Base-by-base conservation (phyloP, 2,113 vertebrate species). In the Ovibos moschatus region DNA sequence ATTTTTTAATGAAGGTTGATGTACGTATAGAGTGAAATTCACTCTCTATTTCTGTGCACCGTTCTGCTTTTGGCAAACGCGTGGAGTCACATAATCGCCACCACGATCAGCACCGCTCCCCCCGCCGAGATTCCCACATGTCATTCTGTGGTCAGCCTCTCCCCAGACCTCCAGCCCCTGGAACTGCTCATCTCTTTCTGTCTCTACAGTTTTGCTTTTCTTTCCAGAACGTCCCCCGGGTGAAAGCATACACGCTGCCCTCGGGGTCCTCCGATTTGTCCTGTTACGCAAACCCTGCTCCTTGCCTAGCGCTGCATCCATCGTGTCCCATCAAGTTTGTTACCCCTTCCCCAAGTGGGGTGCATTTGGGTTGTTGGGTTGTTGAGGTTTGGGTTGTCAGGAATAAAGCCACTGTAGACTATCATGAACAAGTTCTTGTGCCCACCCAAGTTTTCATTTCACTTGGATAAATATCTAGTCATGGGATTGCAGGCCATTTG, bases 231-330 rank as follows among this genome's bases (percentile, higher is more conserved):
- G 23, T 25, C 82, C 62, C n/a, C 3, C 2, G 50, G 15, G 8
- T 17, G 51, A 30, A 53, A 43, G 55, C n/a, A 33, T 0, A 19
- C 2, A 9, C 5, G 2, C 17, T 3, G 5, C 23, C 2, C 28
- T 30, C 6, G 28, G 78, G 58, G 13, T 19, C 71, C 10, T 5
- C 50, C 2, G 6, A 12, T 36, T 1, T 8, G 5, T 12, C 9
- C n/a, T 45, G 3, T 5, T 7, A 2, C 2, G 3, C 0, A 1
- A 2, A 28, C 45, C 28, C 67, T 3, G 9, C 21, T 58, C 25
- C 14, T 87, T 7, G 64, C 74, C 16, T 6, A 0, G 13, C 12
- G 7, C 30, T 6, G 16, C 10, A 0, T 1, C 15, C n/a, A 6
- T 12, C 1, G 4, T 2, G 28, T 51, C 45, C 58, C 51, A 9